Evolutionary conservation across 2,113 vertebrate species (phyloP), one percentile per base, ranked within the genome.

Genomic region (Phaethon lepturus): DNA sequence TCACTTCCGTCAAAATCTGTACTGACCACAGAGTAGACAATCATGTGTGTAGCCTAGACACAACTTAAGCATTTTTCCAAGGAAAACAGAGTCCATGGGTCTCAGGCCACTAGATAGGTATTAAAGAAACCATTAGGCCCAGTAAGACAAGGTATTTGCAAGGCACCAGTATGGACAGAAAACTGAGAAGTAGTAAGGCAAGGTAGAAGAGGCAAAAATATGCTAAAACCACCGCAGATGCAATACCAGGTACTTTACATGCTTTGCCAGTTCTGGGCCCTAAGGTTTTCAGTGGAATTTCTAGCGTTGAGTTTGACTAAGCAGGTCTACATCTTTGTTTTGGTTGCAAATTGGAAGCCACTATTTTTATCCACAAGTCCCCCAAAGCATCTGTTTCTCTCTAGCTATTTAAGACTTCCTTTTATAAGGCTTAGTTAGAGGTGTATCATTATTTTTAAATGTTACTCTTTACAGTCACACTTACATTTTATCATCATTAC

Each of bases 331-430:
- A 89, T 85, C 93, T 88, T 73, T 93, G 89, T 95, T 97, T 93
- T 93, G 80, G 93, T 91, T 95, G 93, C 93, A 86, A 76, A 95
- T 33, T 91, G 91, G 67, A 95, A 96, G 89, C 35, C 74, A 59
- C 93, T 95, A 93, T 95, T 94, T 97, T 97, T 93, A 95, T 66
- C 93, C 86, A 2, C 80, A 58, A 91, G 91, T 95, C 94, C 93
- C 91, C 93, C 91, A 97, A 95, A 97, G 93, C 95, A 96, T 93
- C 97, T 97, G 97, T 93, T 97, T 94, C 96, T 92, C 90, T 45
- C 69, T 3, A 79, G 89, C 94, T 97, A 64, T 94, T 93, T 88
- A 22, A 94, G 84, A 85, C 80, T 91, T 91, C 91, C 49, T 93
- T 96, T 95, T 97, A 33, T 40, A 76, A 95, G 94, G 62, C 86